Conservation (phyloP, 2,888 invertebrate species). For the Enchytraeus crypticus region DNA sequence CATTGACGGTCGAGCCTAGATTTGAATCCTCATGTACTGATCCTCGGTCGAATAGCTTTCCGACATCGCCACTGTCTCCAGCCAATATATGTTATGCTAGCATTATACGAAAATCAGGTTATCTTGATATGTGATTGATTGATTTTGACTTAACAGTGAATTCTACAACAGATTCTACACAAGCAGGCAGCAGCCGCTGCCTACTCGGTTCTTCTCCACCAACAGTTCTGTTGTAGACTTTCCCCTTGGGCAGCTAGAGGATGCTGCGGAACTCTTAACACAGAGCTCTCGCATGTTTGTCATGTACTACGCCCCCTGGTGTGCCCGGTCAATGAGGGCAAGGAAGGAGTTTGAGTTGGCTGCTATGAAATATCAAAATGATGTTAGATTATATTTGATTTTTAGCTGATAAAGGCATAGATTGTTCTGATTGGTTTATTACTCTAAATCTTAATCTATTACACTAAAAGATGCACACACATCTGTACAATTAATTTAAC, state of each 20-base stretch:
- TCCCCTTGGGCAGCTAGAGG: conserved; percentile 65
- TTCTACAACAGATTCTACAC: no score
- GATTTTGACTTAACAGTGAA: no score
- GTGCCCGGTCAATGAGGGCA: conserved; percentile 71
- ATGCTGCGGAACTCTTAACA: conserved; percentile 56
- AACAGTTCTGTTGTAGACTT: conserved; percentile 67
- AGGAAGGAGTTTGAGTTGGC: conserved; percentile 66
- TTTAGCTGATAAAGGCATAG: background rate
- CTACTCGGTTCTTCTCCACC: conserved; percentile 64
- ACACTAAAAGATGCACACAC: no score
- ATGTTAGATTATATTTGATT: conserved; percentile 52
- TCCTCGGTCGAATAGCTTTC: no score
- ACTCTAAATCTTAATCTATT: background rate
- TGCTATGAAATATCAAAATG: conserved; percentile 61
- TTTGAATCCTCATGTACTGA: no score
- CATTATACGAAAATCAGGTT: no score
- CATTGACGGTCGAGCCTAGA: no score
- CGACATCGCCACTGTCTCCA: no score
- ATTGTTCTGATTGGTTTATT: background rate
- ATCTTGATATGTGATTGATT: no score
- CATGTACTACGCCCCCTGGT: conserved; percentile 93
- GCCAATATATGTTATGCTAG: no score
- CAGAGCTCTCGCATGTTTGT: conserved; percentile 71
- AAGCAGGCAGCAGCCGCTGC: conserved; percentile 49
- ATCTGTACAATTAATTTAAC: no score